Evolutionary conservation across 2,888 invertebrate species (phyloP).

Genomic region (Microdon myrmicae): DNA sequence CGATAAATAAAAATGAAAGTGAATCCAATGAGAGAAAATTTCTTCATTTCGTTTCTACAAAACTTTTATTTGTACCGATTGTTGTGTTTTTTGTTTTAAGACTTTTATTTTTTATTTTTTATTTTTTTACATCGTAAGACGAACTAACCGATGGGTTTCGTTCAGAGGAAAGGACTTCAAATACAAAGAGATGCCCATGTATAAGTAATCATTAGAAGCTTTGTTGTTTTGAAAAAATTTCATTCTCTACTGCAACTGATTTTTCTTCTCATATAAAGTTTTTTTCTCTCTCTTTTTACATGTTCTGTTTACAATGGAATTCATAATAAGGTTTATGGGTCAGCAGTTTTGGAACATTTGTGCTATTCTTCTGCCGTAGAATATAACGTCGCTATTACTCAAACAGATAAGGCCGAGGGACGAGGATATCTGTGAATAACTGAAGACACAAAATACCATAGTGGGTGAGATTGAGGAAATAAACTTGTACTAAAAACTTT

Average conservation of each 20-base stretch:
- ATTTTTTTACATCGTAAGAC: background rate
- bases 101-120: background rate
- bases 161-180: slow-evolving; percentile 4
- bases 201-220: slow-evolving; percentile 14
- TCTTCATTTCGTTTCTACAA: slow-evolving; percentile 1
- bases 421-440: too few relatives aligned
- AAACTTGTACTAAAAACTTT: too few relatives aligned
- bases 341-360: slow-evolving; percentile 5
- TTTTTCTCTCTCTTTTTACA: background rate
- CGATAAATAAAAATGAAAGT: slow-evolving; percentile 45
- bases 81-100: slow-evolving; percentile 1
- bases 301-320: slow-evolving; percentile 9
- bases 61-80: too few relatives aligned
- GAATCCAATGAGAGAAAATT: slow-evolving; percentile 21
- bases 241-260: slow-evolving; percentile 28
- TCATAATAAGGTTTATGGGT: slow-evolving; percentile 11
- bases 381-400: too few relatives aligned
- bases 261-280: slow-evolving; percentile 4
- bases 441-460: too few relatives aligned
- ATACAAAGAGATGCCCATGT: slow-evolving; percentile 5
- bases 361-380: too few relatives aligned
- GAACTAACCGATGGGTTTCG: too few relatives aligned
- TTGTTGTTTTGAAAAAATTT: slow-evolving; percentile 16
- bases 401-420: too few relatives aligned
- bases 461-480: too few relatives aligned